Base-by-base conservation (phyloP, 2,888 invertebrate genomes). In the Priapulus caudatus region DNA sequence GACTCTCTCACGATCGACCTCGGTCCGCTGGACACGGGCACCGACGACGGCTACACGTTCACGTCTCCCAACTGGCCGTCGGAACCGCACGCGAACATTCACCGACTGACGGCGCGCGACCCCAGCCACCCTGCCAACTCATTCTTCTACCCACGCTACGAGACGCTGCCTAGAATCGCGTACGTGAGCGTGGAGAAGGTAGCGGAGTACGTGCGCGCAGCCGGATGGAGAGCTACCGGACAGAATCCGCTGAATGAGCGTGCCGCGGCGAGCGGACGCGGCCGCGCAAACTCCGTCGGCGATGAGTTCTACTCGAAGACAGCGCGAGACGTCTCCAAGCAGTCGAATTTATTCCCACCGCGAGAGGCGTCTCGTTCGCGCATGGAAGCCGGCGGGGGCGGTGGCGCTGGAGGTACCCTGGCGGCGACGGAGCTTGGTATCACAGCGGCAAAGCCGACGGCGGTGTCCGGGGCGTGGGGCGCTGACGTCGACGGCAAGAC, bases 51-150 rank as follows among this genome's bases (percentile, higher is more conserved):
- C 2, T 86, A 91, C 75, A 91, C 91, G 50, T 93, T 92, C 74
- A 91, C 91, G 18, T 86, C 92, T n/a, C 90, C 90, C 48, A 88
- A 90, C 75, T 92, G 92, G 91, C 86, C 87, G 50, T 88, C 89
- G 19, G 83, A 85, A 48, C 91, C 91, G 1, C 86, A 84, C 69
- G 86, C 88, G 60, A 83, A 84, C 60, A 86, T 90, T 60, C 85
- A 86, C 74, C 80, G 84, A 64, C 88, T 93, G 73, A 90, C 90
- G 23, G 83, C 88, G 47, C 81, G 82, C 60, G 85, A 84, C 71
- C 92, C 91, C 5, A 82, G 84, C 54, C 91, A 92, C 75, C 89
- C 89, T 19, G 92, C 92, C 15, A 87, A 87, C 55, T 89, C 91
- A 50, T 93, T 93, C 77, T 88, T 86, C 77, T 92, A 92, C 74